A percentile compares a stretch with the other conserved stretches of the same genome.
Conservation (phyloP, 1,140 invertebrate species). For the Papilio aristodemus region DNA sequence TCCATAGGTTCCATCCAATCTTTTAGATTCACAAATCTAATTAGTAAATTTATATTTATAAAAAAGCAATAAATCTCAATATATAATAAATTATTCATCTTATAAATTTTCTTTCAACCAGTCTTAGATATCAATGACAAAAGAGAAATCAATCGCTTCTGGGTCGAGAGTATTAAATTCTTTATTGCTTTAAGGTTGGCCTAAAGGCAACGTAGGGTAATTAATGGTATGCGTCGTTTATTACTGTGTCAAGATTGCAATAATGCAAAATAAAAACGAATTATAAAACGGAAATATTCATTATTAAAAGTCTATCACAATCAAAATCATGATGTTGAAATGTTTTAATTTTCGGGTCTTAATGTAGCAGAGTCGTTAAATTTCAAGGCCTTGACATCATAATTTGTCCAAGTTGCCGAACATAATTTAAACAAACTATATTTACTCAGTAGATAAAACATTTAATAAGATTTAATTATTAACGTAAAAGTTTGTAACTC, state of each 20-base stretch:
- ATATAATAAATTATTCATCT: too few relatives aligned
- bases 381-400: slow-evolving; percentile 25
- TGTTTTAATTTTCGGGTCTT: too few relatives aligned
- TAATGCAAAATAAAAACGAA: neutral
- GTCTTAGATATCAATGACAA: slow-evolving; percentile 4
- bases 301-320: neutral
- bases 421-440: neutral
- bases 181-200: slow-evolving; percentile 1
- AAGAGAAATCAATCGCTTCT: slow-evolving; percentile 9
- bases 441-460: neutral
- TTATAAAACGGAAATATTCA: neutral
- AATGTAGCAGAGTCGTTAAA: neutral
- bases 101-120: neutral
- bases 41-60: too few relatives aligned
- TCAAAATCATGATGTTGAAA: neutral
- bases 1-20: too few relatives aligned
- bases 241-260: too few relatives aligned
- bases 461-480: neutral
- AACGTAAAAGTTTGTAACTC: too few relatives aligned
- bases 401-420: slow-evolving; percentile 1
- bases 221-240: neutral
- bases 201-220: neutral
- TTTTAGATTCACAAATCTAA: too few relatives aligned
- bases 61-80: too few relatives aligned
- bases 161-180: slow-evolving; percentile 10